Evolutionary conservation across 2,888 invertebrate genomes (phyloP), one percentile per base, ranked within the genome.

Genomic region (Amblyjoppa fuscipennis): DNA sequence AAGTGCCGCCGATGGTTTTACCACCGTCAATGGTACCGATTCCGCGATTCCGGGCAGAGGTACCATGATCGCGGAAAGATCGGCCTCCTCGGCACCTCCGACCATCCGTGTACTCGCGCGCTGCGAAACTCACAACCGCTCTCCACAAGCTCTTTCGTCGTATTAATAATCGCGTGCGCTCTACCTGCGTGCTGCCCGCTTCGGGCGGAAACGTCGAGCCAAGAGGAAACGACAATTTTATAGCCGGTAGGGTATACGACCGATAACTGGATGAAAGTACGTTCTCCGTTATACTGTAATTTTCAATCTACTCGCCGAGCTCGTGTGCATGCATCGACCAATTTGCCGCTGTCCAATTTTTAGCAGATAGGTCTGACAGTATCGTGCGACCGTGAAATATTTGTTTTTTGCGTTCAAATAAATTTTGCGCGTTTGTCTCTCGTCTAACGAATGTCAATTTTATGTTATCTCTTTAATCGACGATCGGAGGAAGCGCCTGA

Each of bases 131-230:
- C 56, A 7, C 59, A 13, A 38, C 41, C 25, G 41, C 20, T 74
- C 20, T 74, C 25, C 41, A 5, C 34, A 20, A 70, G 56, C 49
- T 49, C 49, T 49, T 71, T 71, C 49, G 71, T 53, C 61, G 79
- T 64, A 49, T 70, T 45, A 71, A 79, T 79, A 79, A 71, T 79
- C 71, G 79, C 79, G 71, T 79, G 64, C 79, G n/a, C 49, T 61
- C 49, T 49, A 49, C 61, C 34, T 61, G 49, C 79, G 69, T 78
- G 78, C 59, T 7, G 45, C 38, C 49, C 20, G 34, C 34, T 25
- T 79, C 31, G 79, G 45, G 45, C 49, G 75, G 45, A 75, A 64
- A 64, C 75, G 75, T 59, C 25, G 31, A 38, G 45, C 38, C 51
- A 64, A 16, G 70, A 71, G 79, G 64, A 79, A 79, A 71, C 71